A percentile compares a stretch with the other conserved stretches of the same genome.
These are phyloP conservation scores for Gymnothorax reevesii DNA, from an alignment of 2,797 vertebrate species.

Conservation along the genomic window DNA sequence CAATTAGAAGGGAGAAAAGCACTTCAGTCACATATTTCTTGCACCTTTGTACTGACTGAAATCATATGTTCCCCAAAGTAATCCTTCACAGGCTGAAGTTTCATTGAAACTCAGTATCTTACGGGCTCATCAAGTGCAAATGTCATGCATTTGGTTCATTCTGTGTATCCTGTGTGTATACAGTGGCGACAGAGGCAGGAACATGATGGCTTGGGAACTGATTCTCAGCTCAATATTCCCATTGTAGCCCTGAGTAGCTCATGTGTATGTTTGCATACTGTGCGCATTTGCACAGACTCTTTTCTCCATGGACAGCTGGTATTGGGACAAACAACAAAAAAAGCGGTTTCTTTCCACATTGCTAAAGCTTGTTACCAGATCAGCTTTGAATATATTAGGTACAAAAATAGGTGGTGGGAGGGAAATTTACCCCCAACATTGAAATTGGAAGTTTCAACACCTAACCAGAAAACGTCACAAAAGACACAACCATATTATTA, in stretches of 20 bases:
- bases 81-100: neutral
- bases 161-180: neutral
- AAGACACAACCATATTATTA: no score
- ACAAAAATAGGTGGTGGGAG: no score
- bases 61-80: neutral
- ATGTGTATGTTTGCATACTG: neutral
- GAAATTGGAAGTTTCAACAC: no score
- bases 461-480: no score
- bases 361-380: neutral
- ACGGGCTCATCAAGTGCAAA: neutral
- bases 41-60: neutral
- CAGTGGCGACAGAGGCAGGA: neutral
- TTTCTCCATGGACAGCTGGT: neutral
- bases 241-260: neutral
- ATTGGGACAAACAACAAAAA: neutral
- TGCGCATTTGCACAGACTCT: neutral
- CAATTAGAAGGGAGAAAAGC: conserved; percentile 20
- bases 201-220: neutral
- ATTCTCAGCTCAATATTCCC: neutral
- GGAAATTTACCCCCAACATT: no score
- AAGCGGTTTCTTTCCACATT: neutral
- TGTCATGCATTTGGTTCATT: neutral
- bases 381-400: neutral
- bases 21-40: neutral
- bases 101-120: neutral